phyloP scores from a whole-genome alignment of 2,113 vertebrate genomes.

The Junco hyemalis region DNA sequence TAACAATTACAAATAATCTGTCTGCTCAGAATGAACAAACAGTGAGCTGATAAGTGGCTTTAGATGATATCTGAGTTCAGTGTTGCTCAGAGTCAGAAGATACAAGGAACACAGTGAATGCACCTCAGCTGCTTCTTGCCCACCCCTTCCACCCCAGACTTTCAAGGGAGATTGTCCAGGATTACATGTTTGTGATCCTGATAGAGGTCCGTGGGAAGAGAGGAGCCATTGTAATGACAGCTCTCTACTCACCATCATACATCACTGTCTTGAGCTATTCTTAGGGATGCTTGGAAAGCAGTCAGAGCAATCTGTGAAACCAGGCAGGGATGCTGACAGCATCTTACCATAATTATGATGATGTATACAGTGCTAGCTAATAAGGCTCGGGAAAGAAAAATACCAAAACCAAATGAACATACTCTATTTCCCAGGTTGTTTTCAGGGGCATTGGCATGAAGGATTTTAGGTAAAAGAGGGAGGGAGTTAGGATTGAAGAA shows the following conservation, averaged over 20 bases:
- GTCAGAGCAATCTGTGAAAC: constrained; percentile 43
- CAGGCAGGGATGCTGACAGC: constrained; percentile 42
- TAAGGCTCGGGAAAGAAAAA: not conserved
- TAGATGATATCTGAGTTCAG: not conserved
- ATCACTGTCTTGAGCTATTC: constrained; percentile 52
- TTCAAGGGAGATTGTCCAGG: not conserved
- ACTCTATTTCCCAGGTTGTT: not conserved
- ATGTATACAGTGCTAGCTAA: constrained; percentile 15
- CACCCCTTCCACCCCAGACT: not conserved
- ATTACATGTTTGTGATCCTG: not conserved
- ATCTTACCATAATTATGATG: constrained; percentile 42
- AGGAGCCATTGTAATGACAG: not conserved
- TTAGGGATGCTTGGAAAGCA: constrained; percentile 53
- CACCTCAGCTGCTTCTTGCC: not conserved
- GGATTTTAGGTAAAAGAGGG: not conserved
- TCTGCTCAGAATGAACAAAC: not conserved
- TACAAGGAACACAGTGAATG: not conserved
- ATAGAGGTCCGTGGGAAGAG: not conserved
- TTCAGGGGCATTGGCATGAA: not conserved
- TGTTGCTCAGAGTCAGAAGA: not conserved
- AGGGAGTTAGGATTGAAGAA: not conserved
- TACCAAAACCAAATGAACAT: not conserved
- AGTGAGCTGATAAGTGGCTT: not conserved
- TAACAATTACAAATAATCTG: constrained; percentile 8
- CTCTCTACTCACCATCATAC: not conserved